Evolutionary conservation across 2,888 invertebrate species (phyloP).

Genomic region (Eupithecia subfuscata): DNA sequence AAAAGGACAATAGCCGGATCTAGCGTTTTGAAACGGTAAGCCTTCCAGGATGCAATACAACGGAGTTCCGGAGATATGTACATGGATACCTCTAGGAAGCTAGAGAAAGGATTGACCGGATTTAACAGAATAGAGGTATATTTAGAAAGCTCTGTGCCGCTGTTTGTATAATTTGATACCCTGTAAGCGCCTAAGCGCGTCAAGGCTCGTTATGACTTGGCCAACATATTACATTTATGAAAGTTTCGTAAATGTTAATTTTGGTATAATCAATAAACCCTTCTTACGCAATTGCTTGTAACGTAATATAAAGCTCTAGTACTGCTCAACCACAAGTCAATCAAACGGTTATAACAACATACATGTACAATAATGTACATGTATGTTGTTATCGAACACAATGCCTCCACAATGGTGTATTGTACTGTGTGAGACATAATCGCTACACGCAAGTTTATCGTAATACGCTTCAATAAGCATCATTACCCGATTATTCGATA

Average conservation of each 20-base stretch:
- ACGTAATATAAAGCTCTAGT: not conserved
- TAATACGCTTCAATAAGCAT: not conserved
- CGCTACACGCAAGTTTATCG: not conserved
- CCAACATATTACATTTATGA: no score
- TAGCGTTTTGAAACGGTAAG: conserved; percentile 41
- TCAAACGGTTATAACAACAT: not conserved
- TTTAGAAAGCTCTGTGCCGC: not conserved
- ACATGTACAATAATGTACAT: not conserved
- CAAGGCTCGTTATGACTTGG: no score
- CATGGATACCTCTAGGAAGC: conserved; percentile 29
- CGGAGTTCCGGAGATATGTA: not conserved
- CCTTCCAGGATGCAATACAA: conserved; percentile 37
- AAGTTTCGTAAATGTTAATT: no score
- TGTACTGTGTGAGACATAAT: not conserved
- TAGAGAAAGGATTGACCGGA: conserved; percentile 38
- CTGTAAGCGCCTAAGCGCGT: no score
- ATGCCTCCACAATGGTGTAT: not conserved
- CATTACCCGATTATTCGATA: not conserved
- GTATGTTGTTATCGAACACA: not conserved
- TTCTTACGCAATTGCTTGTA: not conserved
- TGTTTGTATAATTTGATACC: not conserved
- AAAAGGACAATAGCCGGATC: conserved; percentile 28
- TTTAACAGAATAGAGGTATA: conserved; percentile 21
- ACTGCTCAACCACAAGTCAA: not conserved
- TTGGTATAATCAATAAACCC: no score